Evolutionary conservation across 2,888 invertebrate species (phyloP).

Genomic region (Sclerodermus sp.): DNA sequence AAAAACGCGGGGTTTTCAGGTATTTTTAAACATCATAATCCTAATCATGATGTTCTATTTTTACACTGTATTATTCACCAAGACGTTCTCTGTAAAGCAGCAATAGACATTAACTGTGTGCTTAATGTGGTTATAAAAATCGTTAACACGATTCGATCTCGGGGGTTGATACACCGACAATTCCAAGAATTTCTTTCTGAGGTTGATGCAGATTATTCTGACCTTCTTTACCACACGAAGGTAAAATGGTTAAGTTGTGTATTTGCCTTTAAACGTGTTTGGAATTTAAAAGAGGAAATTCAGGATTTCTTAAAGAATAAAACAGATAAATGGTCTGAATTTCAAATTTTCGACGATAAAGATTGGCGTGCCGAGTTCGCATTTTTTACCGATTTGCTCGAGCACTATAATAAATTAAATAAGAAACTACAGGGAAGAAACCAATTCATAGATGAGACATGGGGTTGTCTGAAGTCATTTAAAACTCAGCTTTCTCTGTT

Average conservation of each 20-base stretch:
- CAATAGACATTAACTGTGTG: constrained; percentile 24
- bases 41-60: constrained; percentile 24
- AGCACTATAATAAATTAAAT: constrained; percentile 18
- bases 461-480: not conserved
- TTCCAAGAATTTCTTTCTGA: constrained; percentile 11
- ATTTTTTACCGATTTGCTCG: constrained; percentile 20
- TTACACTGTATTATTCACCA: constrained; percentile 29
- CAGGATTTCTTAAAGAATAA: not conserved
- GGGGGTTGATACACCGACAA: constrained; percentile 7
- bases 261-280: not conserved
- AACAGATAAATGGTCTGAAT: not conserved
- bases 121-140: constrained; percentile 15
- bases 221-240: constrained; percentile 1
- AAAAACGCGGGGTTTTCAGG: constrained; percentile 17
- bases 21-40: constrained; percentile 16
- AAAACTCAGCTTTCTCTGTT: constrained; percentile 3
- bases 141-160: constrained; percentile 15
- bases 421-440: constrained; percentile 15
- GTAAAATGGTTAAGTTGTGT: constrained; percentile 2
- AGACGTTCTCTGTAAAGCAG: constrained; percentile 27
- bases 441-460: constrained; percentile 9
- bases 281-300: not conserved
- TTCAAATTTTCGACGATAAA: not conserved
- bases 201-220: constrained; percentile 1
- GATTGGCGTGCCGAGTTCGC: constrained; percentile 13